phyloP scores from a whole-genome alignment of 1,140 invertebrate species.

The Thrips palmi region DNA sequence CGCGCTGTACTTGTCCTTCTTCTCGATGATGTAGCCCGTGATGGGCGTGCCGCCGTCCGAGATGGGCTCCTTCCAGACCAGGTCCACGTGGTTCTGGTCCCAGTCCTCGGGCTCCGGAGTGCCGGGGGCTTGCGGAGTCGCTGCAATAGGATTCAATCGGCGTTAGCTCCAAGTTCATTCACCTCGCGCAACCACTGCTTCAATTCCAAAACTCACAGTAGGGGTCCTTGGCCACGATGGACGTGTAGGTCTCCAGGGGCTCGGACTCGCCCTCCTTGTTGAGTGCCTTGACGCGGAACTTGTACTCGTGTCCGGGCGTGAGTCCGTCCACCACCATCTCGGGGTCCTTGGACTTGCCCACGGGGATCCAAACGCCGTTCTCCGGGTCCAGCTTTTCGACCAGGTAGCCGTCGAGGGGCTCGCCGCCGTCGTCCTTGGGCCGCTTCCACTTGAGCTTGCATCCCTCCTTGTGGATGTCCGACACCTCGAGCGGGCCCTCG shows the following conservation, averaged over 20 bases:
- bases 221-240: constrained; percentile 92
- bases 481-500: constrained; percentile 88
- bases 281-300: constrained; percentile 92
- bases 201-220: constrained; percentile 49
- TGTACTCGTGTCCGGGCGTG: constrained; percentile 88
- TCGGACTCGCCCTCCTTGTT: constrained; percentile 96
- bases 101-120: constrained; percentile 76
- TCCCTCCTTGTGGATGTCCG: constrained; percentile 83
- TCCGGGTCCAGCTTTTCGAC: constrained; percentile 92
- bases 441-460: constrained; percentile 95
- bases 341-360: constrained; percentile 59
- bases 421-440: constrained; percentile 94
- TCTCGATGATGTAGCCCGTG: constrained; percentile 88
- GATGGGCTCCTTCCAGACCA: constrained; percentile 63
- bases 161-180: not conserved
- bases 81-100: constrained; percentile 77
- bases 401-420: constrained; percentile 83
- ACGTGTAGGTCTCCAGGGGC: constrained; percentile 79
- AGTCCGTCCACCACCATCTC: constrained; percentile 77
- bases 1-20: constrained; percentile 88
- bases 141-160: constrained; percentile 25
- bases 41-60: constrained; percentile 84
- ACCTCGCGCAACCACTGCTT: not conserved
- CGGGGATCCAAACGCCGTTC: constrained; percentile 75
- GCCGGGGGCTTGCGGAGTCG: constrained; percentile 62